Conservation (phyloP, 2,113 vertebrate genomes). For the Bubo blakistoni region DNA sequence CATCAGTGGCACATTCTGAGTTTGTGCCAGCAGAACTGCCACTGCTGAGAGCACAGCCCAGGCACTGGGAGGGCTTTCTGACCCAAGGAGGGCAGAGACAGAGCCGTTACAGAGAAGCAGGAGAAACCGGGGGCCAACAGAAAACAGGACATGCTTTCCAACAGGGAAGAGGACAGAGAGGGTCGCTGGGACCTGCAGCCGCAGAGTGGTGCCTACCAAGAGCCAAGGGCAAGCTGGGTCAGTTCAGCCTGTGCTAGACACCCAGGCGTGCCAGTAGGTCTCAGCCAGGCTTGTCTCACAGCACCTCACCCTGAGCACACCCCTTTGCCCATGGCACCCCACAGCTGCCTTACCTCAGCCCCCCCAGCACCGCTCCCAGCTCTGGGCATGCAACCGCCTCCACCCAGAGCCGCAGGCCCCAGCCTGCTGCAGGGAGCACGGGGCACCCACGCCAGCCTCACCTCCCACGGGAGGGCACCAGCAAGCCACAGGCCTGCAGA, state of each 20-base stretch:
- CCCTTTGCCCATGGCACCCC: not conserved
- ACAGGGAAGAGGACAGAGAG: not conserved
- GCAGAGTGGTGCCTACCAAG: too few species aligned
- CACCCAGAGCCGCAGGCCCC: not conserved
- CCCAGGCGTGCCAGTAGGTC: not conserved
- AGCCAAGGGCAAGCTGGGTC: not conserved
- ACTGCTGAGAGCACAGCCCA: not conserved
- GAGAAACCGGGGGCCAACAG: not conserved
- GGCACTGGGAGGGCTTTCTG: not conserved
- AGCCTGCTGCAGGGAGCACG: rapidly evolving
- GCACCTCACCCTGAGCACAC: not conserved
- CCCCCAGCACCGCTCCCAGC: not conserved
- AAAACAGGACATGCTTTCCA: not conserved
- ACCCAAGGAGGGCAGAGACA: not conserved
- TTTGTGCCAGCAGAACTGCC: not conserved
- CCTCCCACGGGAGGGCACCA: not conserved
- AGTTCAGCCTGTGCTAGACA: not conserved
- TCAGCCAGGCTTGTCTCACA: not conserved
- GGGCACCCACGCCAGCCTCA: not conserved
- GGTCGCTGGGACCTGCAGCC: not conserved
- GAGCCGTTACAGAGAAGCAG: not conserved
- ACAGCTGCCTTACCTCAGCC: too few species aligned
- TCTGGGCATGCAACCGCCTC: too few species aligned
- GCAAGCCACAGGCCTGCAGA: not conserved
- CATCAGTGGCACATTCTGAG: not conserved